Evolutionary conservation across 2,797 vertebrate genomes (phyloP), one percentile per base, ranked within the genome.

Genomic region (Antennarius maculatus): DNA sequence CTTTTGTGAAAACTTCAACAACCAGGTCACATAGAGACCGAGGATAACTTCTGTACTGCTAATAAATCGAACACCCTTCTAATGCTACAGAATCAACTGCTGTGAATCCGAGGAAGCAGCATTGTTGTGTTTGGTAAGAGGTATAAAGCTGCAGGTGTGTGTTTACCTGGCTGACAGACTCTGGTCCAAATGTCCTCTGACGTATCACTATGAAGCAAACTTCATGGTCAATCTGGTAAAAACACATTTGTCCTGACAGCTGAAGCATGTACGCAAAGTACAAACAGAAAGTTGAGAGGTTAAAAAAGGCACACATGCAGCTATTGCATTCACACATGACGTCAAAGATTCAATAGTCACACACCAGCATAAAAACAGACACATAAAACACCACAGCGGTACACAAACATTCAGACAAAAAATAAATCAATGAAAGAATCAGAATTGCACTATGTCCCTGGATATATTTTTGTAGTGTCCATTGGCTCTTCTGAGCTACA

Each of bases 381-480:
- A 76, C 29, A 46, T 62, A 71, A 55, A 64, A 67, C 66, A 64
- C 61, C 16, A 17, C 42, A 68, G 55, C 68, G 64, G 42, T 39
- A 17, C 55, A 54, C 58, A 13, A 29, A 57, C 42, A 75, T 72
- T 79, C 55, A 61, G 39, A 53, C 53, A 10, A 43, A 71, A 55
- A 54, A 59, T 27, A 58, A 42, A 15, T 29, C 42, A 51, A 69
- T 52, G 14, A 61, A 64, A 68, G 61, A 73, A 81, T 71, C 42
- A 63, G 67, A 82, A 93, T 92, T 93, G 92, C 92, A 94, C 93
- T 88, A 89, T 77, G 85, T 86, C 91, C 92, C 91, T 71, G 75
- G 68, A 70, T 71, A 75, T 39, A 81, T 77, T 75, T 88, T 79
- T 74, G 67, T 57, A 48, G 46, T 55, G 74, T 86, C 66, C 54